These are phyloP conservation scores for Trachurus trachurus DNA, from an alignment of 2,797 vertebrate species.

Conservation along the genomic window DNA sequence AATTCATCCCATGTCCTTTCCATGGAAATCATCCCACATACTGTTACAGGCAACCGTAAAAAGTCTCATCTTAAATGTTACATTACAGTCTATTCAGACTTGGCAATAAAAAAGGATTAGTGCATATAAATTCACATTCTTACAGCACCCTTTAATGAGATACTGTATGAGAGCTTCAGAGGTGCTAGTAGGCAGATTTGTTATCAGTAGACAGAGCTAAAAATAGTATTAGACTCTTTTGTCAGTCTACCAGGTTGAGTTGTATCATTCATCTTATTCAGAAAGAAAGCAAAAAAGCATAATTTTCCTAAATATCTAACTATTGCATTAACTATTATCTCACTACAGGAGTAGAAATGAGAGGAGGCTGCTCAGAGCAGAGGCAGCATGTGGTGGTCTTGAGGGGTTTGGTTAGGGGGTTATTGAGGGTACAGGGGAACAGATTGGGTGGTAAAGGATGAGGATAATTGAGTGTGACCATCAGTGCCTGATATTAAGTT, in stretches of 20 bases:
- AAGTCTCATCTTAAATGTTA: too few relatives aligned
- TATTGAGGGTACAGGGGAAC: slow-evolving; percentile 31
- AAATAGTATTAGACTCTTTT: too few relatives aligned
- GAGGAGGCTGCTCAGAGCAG: slow-evolving; percentile 7
- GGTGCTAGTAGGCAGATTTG: background rate
- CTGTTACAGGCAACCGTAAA: too few relatives aligned
- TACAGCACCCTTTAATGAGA: too few relatives aligned
- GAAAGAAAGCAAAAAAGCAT: background rate
- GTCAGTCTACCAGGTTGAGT: background rate
- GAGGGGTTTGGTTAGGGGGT: slow-evolving; percentile 24
- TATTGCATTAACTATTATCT: background rate
- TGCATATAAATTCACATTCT: too few relatives aligned
- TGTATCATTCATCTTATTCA: background rate
- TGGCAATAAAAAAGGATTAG: too few relatives aligned
- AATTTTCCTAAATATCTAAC: background rate
- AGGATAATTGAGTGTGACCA: slow-evolving; percentile 73
- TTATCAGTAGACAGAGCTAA: background rate
- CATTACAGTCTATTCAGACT: too few relatives aligned
- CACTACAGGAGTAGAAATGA: slow-evolving; percentile 10
- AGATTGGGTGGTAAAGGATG: slow-evolving; percentile 55
- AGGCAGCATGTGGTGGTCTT: slow-evolving; percentile 24
- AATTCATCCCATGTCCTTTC: too few relatives aligned
- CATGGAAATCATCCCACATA: too few relatives aligned
- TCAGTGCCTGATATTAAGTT: slow-evolving; percentile 59
- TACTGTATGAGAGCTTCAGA: background rate